Base-by-base conservation (phyloP, 92 coral and sea anemone species). In the Bergia puertoricense region DNA sequence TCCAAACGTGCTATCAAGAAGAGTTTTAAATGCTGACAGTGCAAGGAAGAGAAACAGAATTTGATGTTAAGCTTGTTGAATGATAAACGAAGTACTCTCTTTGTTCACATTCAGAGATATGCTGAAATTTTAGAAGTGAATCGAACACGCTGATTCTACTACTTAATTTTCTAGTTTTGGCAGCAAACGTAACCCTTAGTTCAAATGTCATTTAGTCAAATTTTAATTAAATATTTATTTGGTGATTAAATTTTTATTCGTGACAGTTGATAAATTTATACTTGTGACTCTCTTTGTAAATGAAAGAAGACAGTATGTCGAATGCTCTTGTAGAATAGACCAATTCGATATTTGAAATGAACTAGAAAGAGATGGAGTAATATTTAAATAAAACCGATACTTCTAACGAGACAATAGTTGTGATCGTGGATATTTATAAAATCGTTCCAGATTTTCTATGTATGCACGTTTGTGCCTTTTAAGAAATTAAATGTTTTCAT, bases 301-400 rank as follows among this genome's bases (percentile, higher is more conserved):
- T 74, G 48, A 36, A 10, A 74, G 22, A 74, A 74, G 50, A 40
- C 11, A 76, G 59, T 54, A 10, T 30, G 59, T 54, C 59, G 14
- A 62, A 18, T 62, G 6, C 4, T 62, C 69, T 62, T 62, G 1
- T 1, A 62, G 30, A 37, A 18, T 76, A 40, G 41, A 76, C 20
- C 10, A 45, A 76, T 76, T 76, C 14, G 78, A 42, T 76, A 76
- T 76, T 76, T 76, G 42, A 42, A 76, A 62, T 76, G 37, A 76
- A 76, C 10, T 18, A 16, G 50, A 1, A 42, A 16, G 69, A 62
- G 20, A 62, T 4, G 20, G 30, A 62, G 69, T 62, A 62, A 62
- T 62, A 62, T 62, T 62, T 62, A 62, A 62, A 62, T 62, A 62
- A 2, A 62, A 14, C 30, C 20, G 69, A 62, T 62, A 62, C 69